phyloP scores from a whole-genome alignment of 1,140 invertebrate species.

The Philopotamus ludificatus region DNA sequence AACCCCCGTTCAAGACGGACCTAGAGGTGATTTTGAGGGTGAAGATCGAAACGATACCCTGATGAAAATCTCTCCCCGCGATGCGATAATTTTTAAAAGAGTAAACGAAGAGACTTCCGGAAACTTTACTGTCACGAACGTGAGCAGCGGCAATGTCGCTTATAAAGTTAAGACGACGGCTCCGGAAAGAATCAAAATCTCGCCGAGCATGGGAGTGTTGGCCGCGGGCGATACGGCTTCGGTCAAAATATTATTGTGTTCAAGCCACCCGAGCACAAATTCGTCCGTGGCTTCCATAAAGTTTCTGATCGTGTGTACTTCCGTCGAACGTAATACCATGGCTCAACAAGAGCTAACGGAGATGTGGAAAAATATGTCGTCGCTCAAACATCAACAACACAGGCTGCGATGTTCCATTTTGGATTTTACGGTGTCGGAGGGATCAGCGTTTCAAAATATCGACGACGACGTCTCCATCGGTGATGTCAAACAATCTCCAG shows the following conservation, averaged over 20 bases:
- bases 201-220: slow-evolving; percentile 78
- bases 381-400: slow-evolving; percentile 51
- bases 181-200: slow-evolving; percentile 88
- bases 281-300: slow-evolving; percentile 48
- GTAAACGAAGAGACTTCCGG: slow-evolving; percentile 65
- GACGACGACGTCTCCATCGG: neutral
- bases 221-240: slow-evolving; percentile 57
- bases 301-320: slow-evolving; percentile 52
- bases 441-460: slow-evolving; percentile 42
- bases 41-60: slow-evolving; percentile 49
- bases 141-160: slow-evolving; percentile 63
- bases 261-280: slow-evolving; percentile 46
- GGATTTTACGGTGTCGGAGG: slow-evolving; percentile 47
- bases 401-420: slow-evolving; percentile 50
- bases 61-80: slow-evolving; percentile 58
- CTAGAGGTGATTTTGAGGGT: slow-evolving; percentile 35
- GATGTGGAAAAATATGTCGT: slow-evolving; percentile 50
- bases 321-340: slow-evolving; percentile 48
- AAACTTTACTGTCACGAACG: slow-evolving; percentile 67
- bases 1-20: slow-evolving; percentile 37
- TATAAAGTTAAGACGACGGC: slow-evolving; percentile 75
- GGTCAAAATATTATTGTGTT: slow-evolving; percentile 48
- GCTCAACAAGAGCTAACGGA: slow-evolving; percentile 48
- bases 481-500: neutral
- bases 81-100: slow-evolving; percentile 63